Evolutionary conservation across 2,888 invertebrate species (phyloP), one percentile per base, ranked within the genome.

Genomic region (Suillia variegata): DNA sequence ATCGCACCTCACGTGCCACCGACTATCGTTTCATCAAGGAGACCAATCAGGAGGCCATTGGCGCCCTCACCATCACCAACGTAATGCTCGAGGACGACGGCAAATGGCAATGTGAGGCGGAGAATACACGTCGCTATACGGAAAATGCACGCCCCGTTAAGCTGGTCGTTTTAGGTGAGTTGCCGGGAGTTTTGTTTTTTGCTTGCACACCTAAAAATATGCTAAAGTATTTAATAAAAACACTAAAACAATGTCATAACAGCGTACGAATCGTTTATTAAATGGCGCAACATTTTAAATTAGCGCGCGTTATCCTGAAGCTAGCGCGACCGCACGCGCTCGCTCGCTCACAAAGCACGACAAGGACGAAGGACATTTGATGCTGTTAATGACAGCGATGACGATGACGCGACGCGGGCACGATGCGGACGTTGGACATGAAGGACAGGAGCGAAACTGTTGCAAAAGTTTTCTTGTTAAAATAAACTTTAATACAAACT

Each of bases 41-140:
- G 67, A 71, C 79, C 59, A 77, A 80, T 70, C 80, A 79, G 64
- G 82, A 82, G 67, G 72, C 79, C 59, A 77, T 80, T 70, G 82
- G 82, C 20, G 81, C 79, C 47, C 70, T 82, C 62, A 82, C 82
- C 67, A 82, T 82, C 55, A 80, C 78, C 61, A 82, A 82, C 67
- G 82, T 82, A n/a, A 82, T 82, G 82, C 74, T 82, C 12, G 88
- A 89, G 75, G 89, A 90, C 72, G 88, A 89, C 70, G 91, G 91
- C n/a, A 83, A 86, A 69, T 91, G 91, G 88, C 86, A 85, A 68
- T 92, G 91, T 75, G 88, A 87, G 67, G 87, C 89, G 5, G 87
- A 87, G 71, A 89, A 89, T 74, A 85, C 86, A 2, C 71, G 77
- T 24, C 85, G 86, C 33, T 86, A 86, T 58, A 85, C 87, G 2